Percentiles rank a stretch among this genome's conserved stretches.
phyloP scores from a whole-genome alignment of 1,140 invertebrate species.

The Drosophila tropicalis region DNA sequence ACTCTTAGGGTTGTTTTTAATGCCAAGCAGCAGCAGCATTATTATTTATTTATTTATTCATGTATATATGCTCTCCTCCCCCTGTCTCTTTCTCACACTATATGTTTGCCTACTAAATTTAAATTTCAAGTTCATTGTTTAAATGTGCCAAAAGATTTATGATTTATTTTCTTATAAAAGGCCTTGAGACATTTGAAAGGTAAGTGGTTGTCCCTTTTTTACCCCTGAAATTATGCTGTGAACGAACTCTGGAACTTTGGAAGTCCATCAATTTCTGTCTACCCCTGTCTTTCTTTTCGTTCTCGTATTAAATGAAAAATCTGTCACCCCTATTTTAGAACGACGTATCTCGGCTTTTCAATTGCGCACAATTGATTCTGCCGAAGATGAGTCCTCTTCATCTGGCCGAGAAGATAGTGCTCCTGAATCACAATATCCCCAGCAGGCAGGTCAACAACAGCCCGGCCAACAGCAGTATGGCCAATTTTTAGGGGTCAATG shows the following conservation, averaged over 20 bases:
- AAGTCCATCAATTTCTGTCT: neutral
- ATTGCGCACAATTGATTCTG: conserved; percentile 80
- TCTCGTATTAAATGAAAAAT: conserved; percentile 28
- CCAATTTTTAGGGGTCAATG: conserved; percentile 71
- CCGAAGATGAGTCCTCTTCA: conserved; percentile 81
- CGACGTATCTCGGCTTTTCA: conserved; percentile 83
- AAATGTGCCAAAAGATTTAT: conserved; percentile 28
- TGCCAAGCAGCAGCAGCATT: conserved; percentile 18
- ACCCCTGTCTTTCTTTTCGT: neutral
- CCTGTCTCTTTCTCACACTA: conserved; percentile 21
- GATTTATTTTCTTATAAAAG: conserved; percentile 30
- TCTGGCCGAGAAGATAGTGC: conserved; percentile 79
- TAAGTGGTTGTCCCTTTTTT: neutral
- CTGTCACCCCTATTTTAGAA: conserved; percentile 56
- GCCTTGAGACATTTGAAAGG: conserved; percentile 10
- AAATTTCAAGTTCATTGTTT: conserved; percentile 70
- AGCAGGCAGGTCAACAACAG: conserved; percentile 51
- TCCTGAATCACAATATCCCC: conserved; percentile 67
- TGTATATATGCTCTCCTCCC: neutral
- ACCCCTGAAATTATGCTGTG: neutral
- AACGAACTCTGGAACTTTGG: conserved; percentile 40
- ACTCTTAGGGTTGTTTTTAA: conserved; percentile 32
- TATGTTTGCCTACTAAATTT: conserved; percentile 45
- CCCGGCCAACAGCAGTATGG: conserved; percentile 66
- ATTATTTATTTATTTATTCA: conserved; percentile 31